These are phyloP conservation scores for Dipus sagitta DNA, from an alignment of 2,797 vertebrate species.

Conservation along the genomic window DNA sequence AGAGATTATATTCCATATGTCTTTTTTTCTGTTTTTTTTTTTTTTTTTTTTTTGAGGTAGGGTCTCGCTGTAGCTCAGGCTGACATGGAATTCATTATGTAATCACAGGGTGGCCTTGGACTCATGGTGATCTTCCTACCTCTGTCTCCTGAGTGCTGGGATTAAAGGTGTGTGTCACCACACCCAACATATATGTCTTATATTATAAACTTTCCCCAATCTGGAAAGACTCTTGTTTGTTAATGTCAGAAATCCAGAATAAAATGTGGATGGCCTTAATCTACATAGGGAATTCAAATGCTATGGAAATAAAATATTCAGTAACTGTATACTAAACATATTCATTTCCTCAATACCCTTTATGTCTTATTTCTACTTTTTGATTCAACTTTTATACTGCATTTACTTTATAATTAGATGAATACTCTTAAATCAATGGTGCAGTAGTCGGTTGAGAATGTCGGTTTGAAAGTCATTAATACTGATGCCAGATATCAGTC, in stretches of 20 bases:
- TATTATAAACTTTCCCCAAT: neutral
- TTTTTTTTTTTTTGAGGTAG: too few species aligned
- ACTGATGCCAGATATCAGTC: neutral
- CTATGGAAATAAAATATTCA: neutral
- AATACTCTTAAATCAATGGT: neutral
- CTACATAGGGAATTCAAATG: slow-evolving; percentile 33
- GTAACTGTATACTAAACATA: neutral
- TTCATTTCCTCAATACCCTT: neutral
- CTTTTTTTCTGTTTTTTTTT: too few species aligned
- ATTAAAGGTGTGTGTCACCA: too few species aligned
- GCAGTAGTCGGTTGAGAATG: neutral
- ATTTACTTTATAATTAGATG: neutral
- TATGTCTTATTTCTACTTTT: slow-evolving; percentile 7
- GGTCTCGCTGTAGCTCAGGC: too few species aligned
- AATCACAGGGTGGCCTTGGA: too few species aligned
- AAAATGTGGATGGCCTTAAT: neutral
- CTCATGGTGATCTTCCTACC: too few species aligned
- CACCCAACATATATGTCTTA: too few species aligned
- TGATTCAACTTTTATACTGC: neutral
- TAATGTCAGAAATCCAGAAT: slow-evolving; percentile 3
- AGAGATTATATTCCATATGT: neutral
- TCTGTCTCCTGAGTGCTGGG: too few species aligned
- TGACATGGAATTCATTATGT: too few species aligned
- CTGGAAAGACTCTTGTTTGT: neutral
- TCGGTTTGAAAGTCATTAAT: neutral